These are phyloP conservation scores for Rhinatrema bivittatum DNA, from an alignment of 2,797 vertebrate species.

Conservation along the genomic window DNA sequence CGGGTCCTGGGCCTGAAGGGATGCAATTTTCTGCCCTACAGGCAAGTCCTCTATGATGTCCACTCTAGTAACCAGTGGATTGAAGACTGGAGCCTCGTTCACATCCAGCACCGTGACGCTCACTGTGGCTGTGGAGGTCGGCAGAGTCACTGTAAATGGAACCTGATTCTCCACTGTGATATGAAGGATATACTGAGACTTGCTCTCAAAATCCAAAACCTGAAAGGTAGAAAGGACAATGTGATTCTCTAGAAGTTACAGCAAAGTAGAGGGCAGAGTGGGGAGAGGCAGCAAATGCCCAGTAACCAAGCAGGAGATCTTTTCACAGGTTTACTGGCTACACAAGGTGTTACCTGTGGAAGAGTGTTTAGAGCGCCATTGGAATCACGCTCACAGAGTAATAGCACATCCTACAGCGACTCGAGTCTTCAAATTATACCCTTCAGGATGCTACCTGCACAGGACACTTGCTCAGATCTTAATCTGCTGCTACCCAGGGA, in stretches of 20 bases:
- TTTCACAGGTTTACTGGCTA: too few species aligned
- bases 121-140: constrained; percentile 68
- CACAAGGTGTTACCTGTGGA: too few species aligned
- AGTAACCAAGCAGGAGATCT: background rate
- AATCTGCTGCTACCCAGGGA: background rate
- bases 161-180: constrained; percentile 66
- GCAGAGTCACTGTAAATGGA: constrained; percentile 50
- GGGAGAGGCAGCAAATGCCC: too few species aligned
- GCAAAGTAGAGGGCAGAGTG: background rate
- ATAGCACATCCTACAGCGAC: too few species aligned
- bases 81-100: constrained; percentile 77
- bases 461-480: too few species aligned
- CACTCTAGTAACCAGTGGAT: constrained; percentile 34
- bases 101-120: constrained; percentile 64
- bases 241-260: background rate
- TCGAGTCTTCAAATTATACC: too few species aligned
- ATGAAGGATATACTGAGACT: constrained; percentile 49
- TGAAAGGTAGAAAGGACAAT: constrained; percentile 24
- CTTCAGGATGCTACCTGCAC: too few species aligned
- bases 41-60: constrained; percentile 50
- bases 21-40: constrained; percentile 8
- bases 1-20: constrained; percentile 70
- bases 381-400: too few species aligned
- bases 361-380: too few species aligned
- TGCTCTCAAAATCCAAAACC: constrained; percentile 77